Evolutionary conservation across 2,888 invertebrate genomes (phyloP).

Genomic region (Pristionchus entomophagus): DNA sequence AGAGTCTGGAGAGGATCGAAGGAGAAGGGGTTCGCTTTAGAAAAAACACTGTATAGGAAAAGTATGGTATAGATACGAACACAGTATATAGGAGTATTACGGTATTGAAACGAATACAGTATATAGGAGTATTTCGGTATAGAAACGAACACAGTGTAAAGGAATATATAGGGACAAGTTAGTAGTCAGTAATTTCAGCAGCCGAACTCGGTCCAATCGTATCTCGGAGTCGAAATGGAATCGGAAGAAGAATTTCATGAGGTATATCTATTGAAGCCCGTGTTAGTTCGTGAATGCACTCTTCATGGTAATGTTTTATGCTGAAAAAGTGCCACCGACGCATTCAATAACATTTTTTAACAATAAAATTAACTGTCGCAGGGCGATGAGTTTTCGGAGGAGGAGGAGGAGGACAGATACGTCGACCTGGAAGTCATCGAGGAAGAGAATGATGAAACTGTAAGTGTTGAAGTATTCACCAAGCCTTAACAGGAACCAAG

Average conservation of each 20-base stretch:
- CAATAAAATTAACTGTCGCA: neutral
- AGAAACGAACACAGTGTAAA: neutral
- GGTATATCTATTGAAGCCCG: neutral
- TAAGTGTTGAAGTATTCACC: too few relatives aligned
- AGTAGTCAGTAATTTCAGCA: neutral
- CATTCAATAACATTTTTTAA: neutral
- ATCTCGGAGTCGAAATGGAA: conserved; percentile 21
- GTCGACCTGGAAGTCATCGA: neutral
- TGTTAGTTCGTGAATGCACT: neutral
- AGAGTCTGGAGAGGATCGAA: conserved; percentile 16
- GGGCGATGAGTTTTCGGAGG: neutral
- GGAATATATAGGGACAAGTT: neutral
- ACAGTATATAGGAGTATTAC: too few relatives aligned
- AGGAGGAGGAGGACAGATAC: neutral
- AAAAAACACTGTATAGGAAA: too few relatives aligned
- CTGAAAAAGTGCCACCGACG: neutral
- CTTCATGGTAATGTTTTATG: neutral
- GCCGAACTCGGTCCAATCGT: neutral
- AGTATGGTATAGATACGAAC: too few relatives aligned
- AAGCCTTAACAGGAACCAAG: too few relatives aligned
- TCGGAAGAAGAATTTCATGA: conserved; percentile 8
- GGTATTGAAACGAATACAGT: too few relatives aligned
- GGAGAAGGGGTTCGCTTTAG: neutral
- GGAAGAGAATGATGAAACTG: neutral
- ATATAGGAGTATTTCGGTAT: neutral